Conservation (phyloP, 2,113 vertebrate genomes). For the Thermophis baileyi region DNA sequence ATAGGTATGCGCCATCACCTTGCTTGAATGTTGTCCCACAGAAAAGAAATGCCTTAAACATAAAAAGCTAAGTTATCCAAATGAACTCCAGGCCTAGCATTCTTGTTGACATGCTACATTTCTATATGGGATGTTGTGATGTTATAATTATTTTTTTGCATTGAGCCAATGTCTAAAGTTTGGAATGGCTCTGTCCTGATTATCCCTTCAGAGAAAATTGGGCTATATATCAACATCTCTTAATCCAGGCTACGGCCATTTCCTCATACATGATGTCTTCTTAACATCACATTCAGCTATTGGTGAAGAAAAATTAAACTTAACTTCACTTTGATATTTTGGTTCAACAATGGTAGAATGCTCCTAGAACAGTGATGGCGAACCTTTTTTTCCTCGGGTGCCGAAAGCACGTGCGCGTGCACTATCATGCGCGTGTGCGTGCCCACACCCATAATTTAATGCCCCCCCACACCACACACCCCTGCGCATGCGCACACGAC, state of each 20-base stretch:
- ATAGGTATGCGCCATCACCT: not conserved
- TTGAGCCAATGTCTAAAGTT: not conserved
- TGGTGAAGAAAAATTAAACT: not conserved
- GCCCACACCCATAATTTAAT: no score
- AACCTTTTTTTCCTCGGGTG: no score
- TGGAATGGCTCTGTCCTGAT: not conserved
- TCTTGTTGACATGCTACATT: not conserved
- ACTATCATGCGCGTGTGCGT: no score
- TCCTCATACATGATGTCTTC: not conserved
- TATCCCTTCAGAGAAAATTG: not conserved
- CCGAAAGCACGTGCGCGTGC: no score
- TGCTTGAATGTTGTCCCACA: not conserved
- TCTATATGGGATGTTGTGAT: not conserved
- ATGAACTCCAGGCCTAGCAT: not conserved
- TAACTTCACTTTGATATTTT: not conserved
- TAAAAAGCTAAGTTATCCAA: not conserved
- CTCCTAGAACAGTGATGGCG: no score
- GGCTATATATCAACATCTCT: not conserved
- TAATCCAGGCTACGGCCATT: not conserved
- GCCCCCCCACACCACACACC: no score
- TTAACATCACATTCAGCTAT: not conserved
- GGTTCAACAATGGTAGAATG: not conserved
- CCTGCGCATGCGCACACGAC: no score
- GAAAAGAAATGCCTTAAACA: not conserved
- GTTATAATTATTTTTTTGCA: not conserved